Evolutionary conservation across 2,113 vertebrate species (phyloP), one percentile per base, ranked within the genome.

Genomic region (Paracanthobrama guichenoti): DNA sequence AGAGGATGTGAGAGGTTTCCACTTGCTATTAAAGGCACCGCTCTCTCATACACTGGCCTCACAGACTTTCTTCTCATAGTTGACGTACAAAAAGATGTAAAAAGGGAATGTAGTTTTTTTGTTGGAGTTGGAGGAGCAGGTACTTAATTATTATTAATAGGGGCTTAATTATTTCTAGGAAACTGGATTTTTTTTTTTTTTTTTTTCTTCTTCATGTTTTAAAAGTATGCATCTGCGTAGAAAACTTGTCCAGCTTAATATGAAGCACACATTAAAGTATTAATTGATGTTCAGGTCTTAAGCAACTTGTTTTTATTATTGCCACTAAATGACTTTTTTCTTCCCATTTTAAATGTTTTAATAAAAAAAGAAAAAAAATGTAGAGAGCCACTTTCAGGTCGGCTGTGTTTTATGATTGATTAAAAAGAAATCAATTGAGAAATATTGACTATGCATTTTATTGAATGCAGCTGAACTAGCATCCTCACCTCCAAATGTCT

Each of bases 1-100:
- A 95, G 90, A 89, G 92, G 87, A 89, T 92, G 89, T 95, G 85
- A 93, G 79, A 73, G 31, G 26, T 28, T 46, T 86, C 57, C n/a
- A 28, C 2, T 31, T n/a, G 6, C 75, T 66, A 57, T 81, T 46
- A 44, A 60, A 78, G 64, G 50, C 50, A 10, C 57, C 48, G 11
- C 1, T 20, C 22, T 48, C n/a, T 46, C 46, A 64, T 84, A 55
- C 79, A 62, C 64, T 69, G 69, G 50, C 16, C 50, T 75, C 24
- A 60, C 13, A 59, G 18, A n/a, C 16, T 8, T 75, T 14, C 28
- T 24, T 18, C 10, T 48, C 20, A 53, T 22, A 69, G 8, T 42
- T 24, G 64, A 67, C 57, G 69, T 84, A 39, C 24, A 83, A 48
- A n/a, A 67, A 72, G 6, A 57, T 12, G 18, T 22, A 64, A 80